Evolutionary conservation across 2,888 invertebrate species (phyloP), one percentile per base, ranked within the genome.

Genomic region (Pteria penguin): DNA sequence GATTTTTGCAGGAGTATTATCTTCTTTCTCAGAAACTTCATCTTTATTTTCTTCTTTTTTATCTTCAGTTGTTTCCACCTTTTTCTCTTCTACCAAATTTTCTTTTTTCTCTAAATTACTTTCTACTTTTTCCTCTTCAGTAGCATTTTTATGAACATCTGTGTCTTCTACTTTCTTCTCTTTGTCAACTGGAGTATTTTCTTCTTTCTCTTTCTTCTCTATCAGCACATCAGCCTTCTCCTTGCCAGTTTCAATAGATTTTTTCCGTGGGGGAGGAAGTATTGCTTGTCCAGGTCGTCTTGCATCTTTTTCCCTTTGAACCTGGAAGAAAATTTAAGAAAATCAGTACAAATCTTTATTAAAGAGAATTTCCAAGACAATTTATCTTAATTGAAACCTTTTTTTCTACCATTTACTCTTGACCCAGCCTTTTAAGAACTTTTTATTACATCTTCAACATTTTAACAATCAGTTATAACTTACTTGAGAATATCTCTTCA

Each of bases 401-500:
- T n/a, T n/a, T n/a, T n/a, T n/a, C n/a, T n/a, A n/a, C n/a, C n/a
- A n/a, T n/a, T n/a, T n/a, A n/a, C n/a, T n/a, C n/a, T n/a, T n/a
- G n/a, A n/a, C n/a, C n/a, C n/a, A n/a, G n/a, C n/a, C n/a, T n/a
- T n/a, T n/a, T n/a, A n/a, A n/a, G n/a, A n/a, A n/a, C n/a, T n/a
- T n/a, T n/a, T n/a, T n/a, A n/a, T n/a, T n/a, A n/a, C n/a, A n/a
- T n/a, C n/a, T n/a, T n/a, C n/a, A n/a, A n/a, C n/a, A n/a, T n/a
- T n/a, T n/a, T n/a, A n/a, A n/a, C n/a, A n/a, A n/a, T n/a, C n/a
- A n/a, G n/a, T n/a, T n/a, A n/a, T n/a, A 24, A 27, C 27, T 31
- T 79, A 82, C 82, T 78, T 67, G 54, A 1, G 86, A 85, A 27
- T 76, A 73, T 67, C 84, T 71, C 65, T 82, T 84, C 76, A 87